Conservation (phyloP, 1,140 invertebrate genomes). For the Caenorhabditis tropicalis region DNA sequence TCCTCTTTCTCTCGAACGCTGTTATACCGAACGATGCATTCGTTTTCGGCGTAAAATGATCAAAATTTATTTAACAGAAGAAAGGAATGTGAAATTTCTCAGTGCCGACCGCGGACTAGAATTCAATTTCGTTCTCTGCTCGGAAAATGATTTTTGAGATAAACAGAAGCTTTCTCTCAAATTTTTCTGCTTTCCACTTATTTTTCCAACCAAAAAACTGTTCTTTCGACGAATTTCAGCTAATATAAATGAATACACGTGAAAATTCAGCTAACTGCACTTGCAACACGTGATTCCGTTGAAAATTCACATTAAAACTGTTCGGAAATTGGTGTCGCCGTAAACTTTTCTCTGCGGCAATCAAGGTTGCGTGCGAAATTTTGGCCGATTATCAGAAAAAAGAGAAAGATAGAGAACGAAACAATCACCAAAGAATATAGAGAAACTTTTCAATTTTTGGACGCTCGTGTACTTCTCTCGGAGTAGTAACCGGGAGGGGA, state of each 20-base stretch:
- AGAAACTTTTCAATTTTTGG: neutral
- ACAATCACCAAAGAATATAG: neutral
- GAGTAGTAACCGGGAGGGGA: neutral
- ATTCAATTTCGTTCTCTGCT: neutral
- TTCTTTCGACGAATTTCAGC: neutral
- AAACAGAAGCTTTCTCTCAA: neutral
- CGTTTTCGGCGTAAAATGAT: too few species aligned
- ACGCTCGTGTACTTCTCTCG: neutral
- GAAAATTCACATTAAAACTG: neutral
- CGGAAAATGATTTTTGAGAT: neutral
- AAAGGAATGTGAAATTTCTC: too few species aligned
- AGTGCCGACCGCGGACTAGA: neutral
- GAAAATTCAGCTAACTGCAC: neutral
- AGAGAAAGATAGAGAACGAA: neutral
- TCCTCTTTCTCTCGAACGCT: too few species aligned
- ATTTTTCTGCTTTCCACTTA: neutral
- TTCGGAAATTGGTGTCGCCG: neutral
- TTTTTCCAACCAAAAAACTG: neutral
- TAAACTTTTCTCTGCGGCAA: neutral
- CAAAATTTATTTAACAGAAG: too few species aligned
- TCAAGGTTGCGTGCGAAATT: conserved; percentile 22
- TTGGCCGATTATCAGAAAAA: neutral
- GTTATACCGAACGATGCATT: too few species aligned
- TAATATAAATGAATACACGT: neutral
- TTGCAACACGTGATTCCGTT: neutral